Conservation (phyloP, 2,113 vertebrate genomes). For the Notarius quadriscutis region DNA sequence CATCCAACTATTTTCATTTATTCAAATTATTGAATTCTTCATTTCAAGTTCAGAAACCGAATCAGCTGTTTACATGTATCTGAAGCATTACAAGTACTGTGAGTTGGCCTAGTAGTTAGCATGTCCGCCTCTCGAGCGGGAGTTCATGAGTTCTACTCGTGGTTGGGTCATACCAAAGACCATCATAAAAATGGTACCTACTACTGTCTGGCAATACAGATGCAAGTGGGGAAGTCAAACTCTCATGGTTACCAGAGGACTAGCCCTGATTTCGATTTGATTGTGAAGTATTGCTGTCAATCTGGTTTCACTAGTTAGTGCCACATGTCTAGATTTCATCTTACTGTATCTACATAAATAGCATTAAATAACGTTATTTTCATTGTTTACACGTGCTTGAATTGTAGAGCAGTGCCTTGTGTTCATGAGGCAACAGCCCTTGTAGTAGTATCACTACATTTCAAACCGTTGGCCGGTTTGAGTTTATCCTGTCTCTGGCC, state of each 20-base stretch:
- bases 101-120: too few relatives aligned
- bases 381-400: not conserved
- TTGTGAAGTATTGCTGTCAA: not conserved
- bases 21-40: not conserved
- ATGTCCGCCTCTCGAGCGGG: not conserved
- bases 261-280: not conserved
- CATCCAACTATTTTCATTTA: not conserved
- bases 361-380: not conserved
- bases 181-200: not conserved
- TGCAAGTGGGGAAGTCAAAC: too few relatives aligned
- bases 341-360: not conserved
- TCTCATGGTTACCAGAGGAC: too few relatives aligned
- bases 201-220: not conserved
- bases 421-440: not conserved
- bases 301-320: not conserved
- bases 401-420: not conserved
- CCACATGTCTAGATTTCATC: not conserved
- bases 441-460: not conserved
- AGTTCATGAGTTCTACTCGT: not conserved
- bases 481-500: constrained; percentile 8
- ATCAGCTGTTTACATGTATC: not conserved
- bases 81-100: not conserved
- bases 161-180: too few relatives aligned
- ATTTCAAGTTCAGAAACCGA: not conserved
- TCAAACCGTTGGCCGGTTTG: not conserved